phyloP scores from a whole-genome alignment of 2,888 invertebrate species.

The Deilephila porcellus region DNA sequence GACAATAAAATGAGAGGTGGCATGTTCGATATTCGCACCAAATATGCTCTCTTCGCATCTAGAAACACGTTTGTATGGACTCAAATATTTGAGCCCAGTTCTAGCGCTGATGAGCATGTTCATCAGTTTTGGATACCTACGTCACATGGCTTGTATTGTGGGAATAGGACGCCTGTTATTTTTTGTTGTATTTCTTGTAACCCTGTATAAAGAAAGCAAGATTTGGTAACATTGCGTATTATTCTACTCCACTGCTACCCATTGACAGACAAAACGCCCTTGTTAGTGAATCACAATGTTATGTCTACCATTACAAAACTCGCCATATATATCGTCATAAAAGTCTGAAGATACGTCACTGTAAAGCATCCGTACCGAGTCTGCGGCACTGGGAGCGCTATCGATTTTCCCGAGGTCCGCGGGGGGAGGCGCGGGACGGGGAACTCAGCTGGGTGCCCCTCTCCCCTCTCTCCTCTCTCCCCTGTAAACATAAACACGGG shows the following conservation, averaged over 20 bases:
- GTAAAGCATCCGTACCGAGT: constrained; percentile 58
- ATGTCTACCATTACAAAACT: neutral
- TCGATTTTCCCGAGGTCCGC: constrained; percentile 78
- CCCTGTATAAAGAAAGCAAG: too few species aligned
- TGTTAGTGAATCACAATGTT: neutral
- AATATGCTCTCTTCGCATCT: too few species aligned
- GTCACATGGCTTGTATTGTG: too few species aligned
- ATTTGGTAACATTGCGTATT: neutral
- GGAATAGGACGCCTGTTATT: too few species aligned
- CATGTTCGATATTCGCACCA: too few species aligned
- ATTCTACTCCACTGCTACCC: neutral
- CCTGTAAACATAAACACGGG: constrained; percentile 82
- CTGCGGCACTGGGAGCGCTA: constrained; percentile 70
- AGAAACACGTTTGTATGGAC: too few species aligned
- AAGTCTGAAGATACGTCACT: constrained; percentile 53
- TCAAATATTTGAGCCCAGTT: too few species aligned
- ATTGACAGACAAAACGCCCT: neutral
- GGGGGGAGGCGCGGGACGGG: constrained; percentile 46
- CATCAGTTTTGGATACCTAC: too few species aligned
- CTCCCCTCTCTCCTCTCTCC: constrained; percentile 41
- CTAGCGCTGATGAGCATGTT: too few species aligned
- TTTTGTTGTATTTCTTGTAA: too few species aligned
- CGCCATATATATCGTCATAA: constrained; percentile 38
- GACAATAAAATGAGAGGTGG: too few species aligned
- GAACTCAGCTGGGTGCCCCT: constrained; percentile 74